Conservation (phyloP, 92 coral and sea anemone genomes). For the Phenganax stokvisi region DNA sequence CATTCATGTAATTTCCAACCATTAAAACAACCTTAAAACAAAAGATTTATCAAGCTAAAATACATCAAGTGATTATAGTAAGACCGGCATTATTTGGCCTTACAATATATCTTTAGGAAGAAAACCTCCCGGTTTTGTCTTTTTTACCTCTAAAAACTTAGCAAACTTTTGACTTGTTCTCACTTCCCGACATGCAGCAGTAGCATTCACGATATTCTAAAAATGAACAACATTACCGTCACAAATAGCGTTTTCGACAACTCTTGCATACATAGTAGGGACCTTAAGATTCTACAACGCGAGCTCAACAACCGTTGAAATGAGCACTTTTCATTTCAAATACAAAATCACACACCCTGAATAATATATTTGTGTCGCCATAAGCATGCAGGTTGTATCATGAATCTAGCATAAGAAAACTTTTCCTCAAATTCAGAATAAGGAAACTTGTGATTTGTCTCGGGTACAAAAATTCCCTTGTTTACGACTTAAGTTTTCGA, state of each 20-base stretch:
- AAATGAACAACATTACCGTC: constrained; percentile 13
- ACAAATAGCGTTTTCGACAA: neutral
- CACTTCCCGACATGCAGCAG: constrained; percentile 98
- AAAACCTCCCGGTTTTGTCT: neutral
- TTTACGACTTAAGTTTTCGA: too few relatives aligned
- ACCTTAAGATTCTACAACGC: too few relatives aligned
- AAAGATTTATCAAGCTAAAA: neutral
- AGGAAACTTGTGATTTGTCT: too few relatives aligned
- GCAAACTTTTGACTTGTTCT: constrained; percentile 83
- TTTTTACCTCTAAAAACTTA: constrained; percentile 71
- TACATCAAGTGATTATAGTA: neutral
- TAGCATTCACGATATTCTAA: constrained; percentile 91
- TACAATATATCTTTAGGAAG: neutral
- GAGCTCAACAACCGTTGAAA: too few relatives aligned
- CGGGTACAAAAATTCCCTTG: too few relatives aligned
- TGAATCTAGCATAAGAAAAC: too few relatives aligned
- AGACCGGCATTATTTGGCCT: neutral
- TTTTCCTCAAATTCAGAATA: too few relatives aligned
- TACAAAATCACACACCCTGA: too few relatives aligned
- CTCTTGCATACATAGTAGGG: neutral
- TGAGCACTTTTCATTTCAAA: too few relatives aligned
- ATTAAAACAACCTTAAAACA: constrained; percentile 65
- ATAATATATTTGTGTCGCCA: too few relatives aligned
- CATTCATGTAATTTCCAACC: constrained; percentile 96
- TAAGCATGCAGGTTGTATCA: too few relatives aligned